Conservation (phyloP, 2,113 vertebrate genomes). For the Corythornis cristatus region DNA sequence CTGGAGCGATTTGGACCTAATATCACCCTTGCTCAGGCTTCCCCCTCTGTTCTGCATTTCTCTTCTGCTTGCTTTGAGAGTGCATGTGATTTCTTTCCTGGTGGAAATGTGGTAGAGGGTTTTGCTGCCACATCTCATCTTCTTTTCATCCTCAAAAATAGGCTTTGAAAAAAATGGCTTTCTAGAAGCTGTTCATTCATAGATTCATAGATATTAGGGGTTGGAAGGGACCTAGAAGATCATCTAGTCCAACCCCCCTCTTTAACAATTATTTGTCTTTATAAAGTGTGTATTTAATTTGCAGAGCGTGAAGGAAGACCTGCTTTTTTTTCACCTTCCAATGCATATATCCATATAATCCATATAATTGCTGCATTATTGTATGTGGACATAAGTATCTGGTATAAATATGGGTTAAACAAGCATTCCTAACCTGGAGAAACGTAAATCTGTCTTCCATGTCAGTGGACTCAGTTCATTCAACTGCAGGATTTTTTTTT, state of each 20-base stretch:
- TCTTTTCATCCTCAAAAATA: not conserved
- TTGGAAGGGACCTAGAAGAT: no score
- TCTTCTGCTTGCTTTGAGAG: not conserved
- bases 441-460: not conserved
- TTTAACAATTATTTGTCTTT: not conserved
- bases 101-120: not conserved
- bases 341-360: no score
- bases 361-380: not conserved
- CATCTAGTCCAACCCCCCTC: not conserved
- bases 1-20: not conserved
- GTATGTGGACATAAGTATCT: not conserved
- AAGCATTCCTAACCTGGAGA: not conserved
- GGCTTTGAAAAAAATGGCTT: not conserved
- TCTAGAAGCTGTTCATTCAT: not conserved
- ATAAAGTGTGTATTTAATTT: rapidly evolving
- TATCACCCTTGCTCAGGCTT: not conserved
- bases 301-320: not conserved
- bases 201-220: no score
- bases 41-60: not conserved
- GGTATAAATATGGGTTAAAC: not conserved
- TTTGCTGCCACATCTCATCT: not conserved
- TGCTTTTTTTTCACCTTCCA: not conserved
- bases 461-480: not conserved
- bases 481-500: not conserved
- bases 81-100: not conserved